phyloP scores from a whole-genome alignment of 2,113 vertebrate genomes.

The Tenebrosternarchus preto region DNA sequence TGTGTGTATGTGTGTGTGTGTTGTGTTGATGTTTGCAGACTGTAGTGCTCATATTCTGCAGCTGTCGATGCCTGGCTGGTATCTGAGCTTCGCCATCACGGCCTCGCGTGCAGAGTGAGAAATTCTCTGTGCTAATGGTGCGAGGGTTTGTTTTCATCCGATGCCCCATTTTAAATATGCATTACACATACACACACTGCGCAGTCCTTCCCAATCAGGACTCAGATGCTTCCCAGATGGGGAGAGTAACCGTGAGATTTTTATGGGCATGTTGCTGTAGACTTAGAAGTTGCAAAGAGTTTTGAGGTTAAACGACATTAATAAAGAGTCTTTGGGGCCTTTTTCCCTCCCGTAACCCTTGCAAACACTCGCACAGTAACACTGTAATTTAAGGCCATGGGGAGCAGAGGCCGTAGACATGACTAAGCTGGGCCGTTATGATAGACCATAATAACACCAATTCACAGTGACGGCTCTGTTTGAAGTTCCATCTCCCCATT shows the following conservation, averaged over 20 bases:
- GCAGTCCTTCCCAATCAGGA: neutral
- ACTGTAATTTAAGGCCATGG: slow-evolving; percentile 45
- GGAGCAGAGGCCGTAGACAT: slow-evolving; percentile 34
- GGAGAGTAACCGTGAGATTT: slow-evolving; percentile 24
- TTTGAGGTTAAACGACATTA: slow-evolving; percentile 1
- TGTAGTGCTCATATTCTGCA: slow-evolving; percentile 66
- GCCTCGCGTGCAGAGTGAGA: slow-evolving; percentile 22
- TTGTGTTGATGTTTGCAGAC: slow-evolving; percentile 42
- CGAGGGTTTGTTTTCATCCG: slow-evolving; percentile 37
- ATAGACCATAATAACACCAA: slow-evolving; percentile 70
- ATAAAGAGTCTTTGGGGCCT: neutral
- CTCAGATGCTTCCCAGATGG: slow-evolving; percentile 30
- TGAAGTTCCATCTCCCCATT: slow-evolving; percentile 73
- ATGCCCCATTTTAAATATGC: slow-evolving; percentile 14
- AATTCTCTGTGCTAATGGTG: slow-evolving; percentile 31
- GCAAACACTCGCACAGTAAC: slow-evolving; percentile 45
- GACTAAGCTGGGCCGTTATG: slow-evolving; percentile 30
- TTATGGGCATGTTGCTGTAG: neutral
- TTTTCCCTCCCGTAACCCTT: slow-evolving; percentile 49
- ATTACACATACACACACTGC: slow-evolving; percentile 16
- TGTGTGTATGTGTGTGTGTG: neutral
- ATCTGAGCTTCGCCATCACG: slow-evolving; percentile 20
- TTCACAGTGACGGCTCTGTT: slow-evolving; percentile 64
- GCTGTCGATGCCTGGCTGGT: slow-evolving; percentile 59
- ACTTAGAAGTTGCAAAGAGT: neutral